Conservation (phyloP, 2,888 invertebrate genomes). For the Marasmarcha lunaedactyla region DNA sequence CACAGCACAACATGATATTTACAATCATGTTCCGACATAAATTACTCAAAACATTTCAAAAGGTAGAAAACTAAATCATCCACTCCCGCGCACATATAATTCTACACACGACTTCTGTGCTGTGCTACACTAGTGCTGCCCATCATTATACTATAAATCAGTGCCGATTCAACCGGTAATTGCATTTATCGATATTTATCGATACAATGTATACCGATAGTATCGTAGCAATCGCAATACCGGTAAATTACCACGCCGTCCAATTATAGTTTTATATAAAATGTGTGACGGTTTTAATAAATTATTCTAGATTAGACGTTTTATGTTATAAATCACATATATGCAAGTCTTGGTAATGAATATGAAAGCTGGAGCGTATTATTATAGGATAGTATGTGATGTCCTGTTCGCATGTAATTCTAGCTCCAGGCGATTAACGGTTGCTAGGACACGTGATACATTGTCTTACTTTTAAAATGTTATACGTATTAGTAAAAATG, state of each 20-base stretch:
- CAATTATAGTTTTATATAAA: slow-evolving; percentile 32
- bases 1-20: no score
- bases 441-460: background rate
- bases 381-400: background rate
- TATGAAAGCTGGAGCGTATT: slow-evolving; percentile 7
- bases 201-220: slow-evolving; percentile 26
- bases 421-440: background rate
- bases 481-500: no score
- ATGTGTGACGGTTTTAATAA: slow-evolving; percentile 28
- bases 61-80: slow-evolving; percentile 7
- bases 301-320: slow-evolving; percentile 22
- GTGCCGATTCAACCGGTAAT: slow-evolving; percentile 25
- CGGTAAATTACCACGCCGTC: slow-evolving; percentile 20
- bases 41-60: background rate
- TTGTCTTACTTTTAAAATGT: no score
- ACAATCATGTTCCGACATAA: no score
- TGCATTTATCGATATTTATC: slow-evolving; percentile 17
- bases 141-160: slow-evolving; percentile 26
- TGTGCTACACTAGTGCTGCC: slow-evolving; percentile 25
- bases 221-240: slow-evolving; percentile 16
- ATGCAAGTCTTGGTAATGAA: slow-evolving; percentile 16
- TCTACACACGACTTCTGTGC: slow-evolving; percentile 27
- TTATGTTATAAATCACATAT: slow-evolving; percentile 19
- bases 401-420: no score
- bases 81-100: slow-evolving; percentile 14